Conservation (phyloP, 2,797 vertebrate genomes). For the Enoplosus armatus region DNA sequence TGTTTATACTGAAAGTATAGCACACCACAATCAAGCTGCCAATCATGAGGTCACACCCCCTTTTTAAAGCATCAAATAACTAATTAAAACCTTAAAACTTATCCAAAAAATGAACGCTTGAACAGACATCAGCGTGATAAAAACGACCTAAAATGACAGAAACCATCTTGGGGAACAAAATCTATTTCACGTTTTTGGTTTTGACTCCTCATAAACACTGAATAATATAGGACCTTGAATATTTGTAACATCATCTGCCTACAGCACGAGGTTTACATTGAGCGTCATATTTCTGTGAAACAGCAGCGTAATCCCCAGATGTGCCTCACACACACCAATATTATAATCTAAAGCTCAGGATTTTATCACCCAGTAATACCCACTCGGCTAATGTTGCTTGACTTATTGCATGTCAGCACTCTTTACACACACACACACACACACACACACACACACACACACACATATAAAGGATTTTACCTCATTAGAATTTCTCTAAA, state of each 20-base stretch:
- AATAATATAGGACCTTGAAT: neutral
- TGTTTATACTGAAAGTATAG: no score
- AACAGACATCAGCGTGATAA: no score
- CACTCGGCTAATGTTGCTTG: slow-evolving; percentile 48
- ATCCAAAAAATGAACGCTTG: no score
- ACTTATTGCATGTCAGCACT: slow-evolving; percentile 27
- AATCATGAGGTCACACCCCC: no score
- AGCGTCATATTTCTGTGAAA: slow-evolving; percentile 45
- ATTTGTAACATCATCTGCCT: neutral
- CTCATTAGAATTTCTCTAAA: neutral
- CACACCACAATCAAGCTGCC: no score
- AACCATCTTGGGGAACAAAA: no score
- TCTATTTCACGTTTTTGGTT: no score
- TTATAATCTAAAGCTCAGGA: slow-evolving; percentile 67
- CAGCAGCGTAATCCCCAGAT: slow-evolving; percentile 59
- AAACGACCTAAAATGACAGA: no score
- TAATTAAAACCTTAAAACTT: no score
- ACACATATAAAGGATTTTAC: neutral
- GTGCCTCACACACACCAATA: slow-evolving; percentile 49
- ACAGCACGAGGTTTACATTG: slow-evolving; percentile 10
- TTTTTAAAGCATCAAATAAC: no score
- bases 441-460: slow-evolving; percentile 9
- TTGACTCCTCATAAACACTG: neutral
- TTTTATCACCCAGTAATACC: slow-evolving; percentile 72
- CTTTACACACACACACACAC: neutral